Evolutionary conservation across 2,113 vertebrate genomes (phyloP), one percentile per base, ranked within the genome.

Genomic region (Camelus dromedarius): DNA sequence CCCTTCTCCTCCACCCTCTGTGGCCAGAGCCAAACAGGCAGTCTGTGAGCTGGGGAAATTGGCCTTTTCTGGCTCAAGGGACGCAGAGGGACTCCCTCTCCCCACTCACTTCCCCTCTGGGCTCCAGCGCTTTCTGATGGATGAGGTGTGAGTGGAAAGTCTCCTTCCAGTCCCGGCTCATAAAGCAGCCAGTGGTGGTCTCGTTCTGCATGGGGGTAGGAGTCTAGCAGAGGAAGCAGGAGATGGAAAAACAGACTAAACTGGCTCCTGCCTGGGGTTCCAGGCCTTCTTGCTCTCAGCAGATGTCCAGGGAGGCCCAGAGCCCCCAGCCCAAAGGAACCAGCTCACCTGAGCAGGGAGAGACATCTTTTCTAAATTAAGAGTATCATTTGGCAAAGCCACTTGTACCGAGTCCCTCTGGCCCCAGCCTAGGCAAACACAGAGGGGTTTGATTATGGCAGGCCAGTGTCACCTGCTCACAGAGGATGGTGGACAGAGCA

Each of bases 131-230:
- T 83, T 94, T 96, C 96, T 98, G 97, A 98, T 93, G 89, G 97
- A 98, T 94, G 91, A 96, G 58, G 96, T 97, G 94, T 86, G 91
- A 98, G 96, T 94, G 96, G 95, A 97, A 96, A 67, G 66, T 92
- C 97, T 97, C 96, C 95, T 97, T 98, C 94, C 50, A 97, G 20
- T 76, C 96, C 75, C 46, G 75, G 96, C 95, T 98, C 95, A 46
- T 98, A 97, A 98, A 98, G 92, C 94, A 97, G 93, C 97, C 86
- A 28, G 58, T 67, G 95, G 96, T 95, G 97, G 97, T 96, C 98
- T 93, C 0, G 0, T 90, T 97, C 92, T 95, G 93, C 82, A 60
- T 52, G 38, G 8, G 38, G 83, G 95, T 94, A 96, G 94, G 93
- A 97, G 93, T 96, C 96, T 38, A 86, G 91, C 94, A 89, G 79